Percentiles rank a stretch among this genome's conserved stretches.
Evolutionary conservation across 2,888 invertebrate genomes (phyloP).

Genomic region (Stenoptilia bipunctidactyla): DNA sequence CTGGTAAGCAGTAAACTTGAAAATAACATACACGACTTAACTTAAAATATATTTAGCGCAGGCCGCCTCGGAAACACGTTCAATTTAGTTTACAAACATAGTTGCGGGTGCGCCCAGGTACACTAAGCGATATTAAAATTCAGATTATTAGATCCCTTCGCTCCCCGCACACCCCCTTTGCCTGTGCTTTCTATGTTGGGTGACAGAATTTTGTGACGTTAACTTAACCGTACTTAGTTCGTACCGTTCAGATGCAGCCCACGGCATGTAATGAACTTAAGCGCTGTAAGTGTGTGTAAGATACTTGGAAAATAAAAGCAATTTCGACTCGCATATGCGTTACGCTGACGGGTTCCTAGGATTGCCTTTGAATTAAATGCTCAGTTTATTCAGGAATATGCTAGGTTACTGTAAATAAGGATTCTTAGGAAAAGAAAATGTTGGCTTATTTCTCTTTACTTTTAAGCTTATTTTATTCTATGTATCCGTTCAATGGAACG

Average conservation of each 20-base stretch:
- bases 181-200: background rate
- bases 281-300: background rate
- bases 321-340: no score
- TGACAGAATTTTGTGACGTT: background rate
- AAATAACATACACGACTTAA: background rate
- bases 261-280: background rate
- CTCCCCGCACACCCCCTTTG: background rate
- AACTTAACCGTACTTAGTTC: no score
- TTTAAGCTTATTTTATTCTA: no score
- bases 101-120: conserved; percentile 1
- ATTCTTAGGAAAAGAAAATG: no score
- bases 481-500: no score
- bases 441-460: no score
- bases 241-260: background rate
- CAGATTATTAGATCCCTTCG: conserved; percentile 1
- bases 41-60: conserved; percentile 1
- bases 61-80: background rate
- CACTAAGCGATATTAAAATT: conserved; percentile 1
- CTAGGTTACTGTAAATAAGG: no score
- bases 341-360: no score
- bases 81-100: background rate
- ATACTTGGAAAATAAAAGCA: no score
- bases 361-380: no score
- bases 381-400: no score
- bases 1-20: background rate